Base-by-base conservation (phyloP, 2,797 vertebrate species). In the Myotis vivesi region DNA sequence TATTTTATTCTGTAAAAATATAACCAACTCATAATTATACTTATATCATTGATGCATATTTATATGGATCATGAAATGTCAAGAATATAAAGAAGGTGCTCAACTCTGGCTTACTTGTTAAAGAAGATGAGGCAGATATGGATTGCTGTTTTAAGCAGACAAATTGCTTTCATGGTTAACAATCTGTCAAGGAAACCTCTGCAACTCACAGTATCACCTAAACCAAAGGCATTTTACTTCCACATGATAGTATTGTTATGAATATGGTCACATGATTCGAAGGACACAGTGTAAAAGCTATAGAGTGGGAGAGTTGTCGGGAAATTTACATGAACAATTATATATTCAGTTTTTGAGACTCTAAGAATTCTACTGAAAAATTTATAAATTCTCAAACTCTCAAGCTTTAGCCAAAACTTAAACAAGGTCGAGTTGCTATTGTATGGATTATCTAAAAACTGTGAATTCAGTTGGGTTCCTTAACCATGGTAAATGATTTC, bases 331-430 rank as follows among this genome's bases (percentile, higher is more conserved):
- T 16, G 19, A 30, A 9, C 8, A 79, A 76, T 46, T 66, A 38
- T 2, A 12, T 16, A 49, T 68, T 25, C 53, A 25, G 28, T 3
- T 85, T 85, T 87, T 83, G 28, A 85, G 69, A 88, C 6, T 44
- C 23, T 72, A 94, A 62, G 28, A 46, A 81, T 51, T 89, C 59
- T 79, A 69, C 16, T 68, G 33, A 72, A 94, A 46, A 10, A 3
- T 38, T 76, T 55, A 15, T 8, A 79, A 33, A 92, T 89, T 64
- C 62, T 92, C 55, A 79, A 33, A 92, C 91, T 64, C 62, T 92
- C 55, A 96, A 82, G 22, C 9, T 73, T 91, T 46, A 82, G 38
- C 49, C 25, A 77, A 91, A 94, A 72, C 12, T 72, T 95, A 84
- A 87, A 87, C 41, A 77, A 86, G 12, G 22, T 17, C 25, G 64